Base-by-base conservation (phyloP, 2,888 invertebrate genomes). In the Piscicola geometra region DNA sequence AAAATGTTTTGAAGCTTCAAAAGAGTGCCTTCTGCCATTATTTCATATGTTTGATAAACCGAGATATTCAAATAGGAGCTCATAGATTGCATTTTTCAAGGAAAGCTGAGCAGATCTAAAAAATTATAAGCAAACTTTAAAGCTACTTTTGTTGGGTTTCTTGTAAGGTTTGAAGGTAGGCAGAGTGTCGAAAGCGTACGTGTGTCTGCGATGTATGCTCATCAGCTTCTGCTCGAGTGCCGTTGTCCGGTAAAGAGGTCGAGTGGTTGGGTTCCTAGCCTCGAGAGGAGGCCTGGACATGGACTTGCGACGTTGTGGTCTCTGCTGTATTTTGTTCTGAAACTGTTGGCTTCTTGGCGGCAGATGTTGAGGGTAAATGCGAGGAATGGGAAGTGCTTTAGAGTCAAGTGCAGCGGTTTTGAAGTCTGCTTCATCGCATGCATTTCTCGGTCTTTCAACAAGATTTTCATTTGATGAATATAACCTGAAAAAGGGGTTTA, bases 291-390 rank as follows among this genome's bases (percentile, higher is more conserved):
- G 41, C 41, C 41, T 41, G 41, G 41, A 41, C 9, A 15, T 41
- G 41, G n/a, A n/a, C n/a, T n/a, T n/a, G n/a, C n/a, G n/a, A n/a
- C n/a, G n/a, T 41, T 47, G 47, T 30, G 25, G 18, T 36, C n/a
- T 41, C 32, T n/a, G 68, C 18, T n/a, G 70, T n/a, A 28, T 1
- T 70, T 9, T 50, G n/a, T 21, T 71, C 21, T 5, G n/a, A 15
- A 41, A 21, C 81, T 81, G 9, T 81, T 86, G 86, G 75, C 97
- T 97, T 86, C 92, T 92, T 85, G 93, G 95, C 86, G 97, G 97
- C 5, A 99, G 99, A 87, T 88, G 99, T 28, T 99, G 99, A 86
- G 98, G 99, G 88, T 95, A 97, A 86, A 89, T 99, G 79, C 99
- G 97, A 0, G 92, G 93, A 15, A 95, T 97, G 69, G 99, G 99